Percentiles rank a stretch among this genome's conserved stretches.
Evolutionary conservation across 30 jellyfish, hydroid and myxozoan genomes (phyloP).

Genomic region (Hydractinia symbiolongicarpus): DNA sequence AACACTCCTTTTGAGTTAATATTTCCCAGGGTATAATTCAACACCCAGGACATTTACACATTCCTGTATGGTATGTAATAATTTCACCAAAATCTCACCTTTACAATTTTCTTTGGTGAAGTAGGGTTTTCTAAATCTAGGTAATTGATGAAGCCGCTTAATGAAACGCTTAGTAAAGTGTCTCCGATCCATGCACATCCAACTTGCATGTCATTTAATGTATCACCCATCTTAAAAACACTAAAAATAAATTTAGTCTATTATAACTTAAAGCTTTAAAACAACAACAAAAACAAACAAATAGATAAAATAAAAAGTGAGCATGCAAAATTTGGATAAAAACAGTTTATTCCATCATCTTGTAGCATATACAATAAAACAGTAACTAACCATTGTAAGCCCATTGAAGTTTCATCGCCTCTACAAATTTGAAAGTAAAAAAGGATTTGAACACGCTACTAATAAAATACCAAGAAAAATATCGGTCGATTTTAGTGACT

Average conservation of each 20-base stretch:
- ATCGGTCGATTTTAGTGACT: too few relatives aligned
- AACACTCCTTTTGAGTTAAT: too few relatives aligned
- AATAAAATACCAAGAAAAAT: too few relatives aligned
- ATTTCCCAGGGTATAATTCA: too few relatives aligned
- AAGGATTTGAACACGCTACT: too few relatives aligned
- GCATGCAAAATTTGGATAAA: too few relatives aligned
- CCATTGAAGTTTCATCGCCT: constrained; percentile 8
- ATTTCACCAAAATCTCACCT: constrained; percentile 31
- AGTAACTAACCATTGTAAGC: background rate
- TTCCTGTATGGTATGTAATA: too few relatives aligned
- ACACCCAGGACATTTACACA: too few relatives aligned
- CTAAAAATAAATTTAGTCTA: constrained; percentile 37
- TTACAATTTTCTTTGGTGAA: constrained; percentile 55
- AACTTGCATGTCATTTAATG: constrained; percentile 79
- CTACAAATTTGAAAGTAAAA: background rate
- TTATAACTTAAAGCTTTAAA: background rate
- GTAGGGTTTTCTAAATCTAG: constrained; percentile 70
- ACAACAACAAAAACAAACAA: background rate
- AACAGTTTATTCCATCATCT: too few relatives aligned
- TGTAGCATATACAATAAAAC: background rate
- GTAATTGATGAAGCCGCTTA: constrained; percentile 71
- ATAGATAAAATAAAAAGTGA: background rate
- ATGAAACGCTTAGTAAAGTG: constrained; percentile 53
- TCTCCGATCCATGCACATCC: constrained; percentile 94
- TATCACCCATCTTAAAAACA: constrained; percentile 70